phyloP scores from a whole-genome alignment of 2,888 invertebrate genomes.

The Drosophila fungiperda region DNA sequence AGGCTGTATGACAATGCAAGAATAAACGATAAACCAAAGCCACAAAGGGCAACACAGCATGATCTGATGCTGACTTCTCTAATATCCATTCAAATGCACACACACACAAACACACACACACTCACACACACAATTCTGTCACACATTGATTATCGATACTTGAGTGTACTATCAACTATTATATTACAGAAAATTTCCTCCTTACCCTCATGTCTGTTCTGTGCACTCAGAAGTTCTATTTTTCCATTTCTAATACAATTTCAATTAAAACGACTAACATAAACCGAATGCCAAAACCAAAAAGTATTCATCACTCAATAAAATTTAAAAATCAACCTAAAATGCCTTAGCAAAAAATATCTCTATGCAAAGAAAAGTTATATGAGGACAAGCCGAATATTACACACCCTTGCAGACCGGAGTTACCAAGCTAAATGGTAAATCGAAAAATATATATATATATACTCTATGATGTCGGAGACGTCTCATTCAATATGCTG shows the following conservation, averaged over 20 bases:
- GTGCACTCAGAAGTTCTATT: constrained; percentile 29
- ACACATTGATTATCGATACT: neutral
- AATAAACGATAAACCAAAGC: constrained; percentile 71
- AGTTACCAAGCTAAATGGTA: neutral
- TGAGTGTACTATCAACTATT: constrained; percentile 35
- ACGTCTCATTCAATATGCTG: neutral
- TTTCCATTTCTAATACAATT: constrained; percentile 39
- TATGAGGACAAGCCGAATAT: neutral
- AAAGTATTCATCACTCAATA: neutral
- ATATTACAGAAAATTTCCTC: constrained; percentile 16
- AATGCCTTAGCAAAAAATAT: neutral
- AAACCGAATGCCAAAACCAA: constrained; percentile 6
- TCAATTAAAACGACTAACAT: constrained; percentile 63
- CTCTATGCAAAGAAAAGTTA: neutral
- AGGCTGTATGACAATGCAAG: constrained; percentile 58
- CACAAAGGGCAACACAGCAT: constrained; percentile 70
- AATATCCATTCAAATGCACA: constrained; percentile 12
- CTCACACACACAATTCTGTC: neutral
- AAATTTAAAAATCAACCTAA: neutral
- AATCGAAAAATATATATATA: neutral
- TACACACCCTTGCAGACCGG: neutral
- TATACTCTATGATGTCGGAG: neutral
- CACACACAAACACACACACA: neutral
- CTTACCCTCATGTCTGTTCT: neutral
- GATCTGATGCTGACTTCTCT: constrained; percentile 39